Base-by-base conservation (phyloP, 1,140 invertebrate genomes). In the Bursaphelenchus mucronatus region DNA sequence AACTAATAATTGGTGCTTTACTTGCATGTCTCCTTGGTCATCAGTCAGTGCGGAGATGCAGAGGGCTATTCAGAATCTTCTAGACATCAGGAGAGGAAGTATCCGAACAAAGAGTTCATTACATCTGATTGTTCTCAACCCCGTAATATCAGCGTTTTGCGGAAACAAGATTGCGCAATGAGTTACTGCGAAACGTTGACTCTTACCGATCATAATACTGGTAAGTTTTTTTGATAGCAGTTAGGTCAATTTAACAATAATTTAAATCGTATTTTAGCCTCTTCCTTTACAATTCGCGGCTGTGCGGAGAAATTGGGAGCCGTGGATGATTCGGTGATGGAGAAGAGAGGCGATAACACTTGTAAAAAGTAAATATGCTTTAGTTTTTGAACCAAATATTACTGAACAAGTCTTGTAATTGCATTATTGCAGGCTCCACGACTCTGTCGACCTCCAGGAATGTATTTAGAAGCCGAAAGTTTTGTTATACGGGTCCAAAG, bases 241-340 rank as follows among this genome's bases (percentile, higher is more conserved):
- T 40, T 30, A 67, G 30, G 47, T 30, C 5, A 10, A 9, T 64
- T n/a, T 44, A 10, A 70, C 13, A 54, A 5, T 30, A 30, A 30
- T 30, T 30, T 1, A 40, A 62, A 43, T 46, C 4, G 10, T 39
- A 21, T 57, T 70, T 62, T 46, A 72, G 69, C 51, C 15, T 64
- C 66, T 11, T 59, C 68, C 4, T 71, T 76, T 47, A 78, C 76
- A 7, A 51, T 75, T 6, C 74, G 74, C 15, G 74, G 74, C 44
- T 75, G 74, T 66, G 74, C 74, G 8, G 74, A 75, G 56, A 64
- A 70, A 40, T 77, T 75, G 52, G 74, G 74, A 43, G 74, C 74
- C 15, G 71, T 75, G 11, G 67, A 75, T 45, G 67, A 63, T 41
- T 45, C 41, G 45, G 21, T 58, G 19, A 45, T 73, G 15, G 64